Evolutionary conservation across 2,797 vertebrate species (phyloP).

Genomic region (Anolis apletophallus): DNA sequence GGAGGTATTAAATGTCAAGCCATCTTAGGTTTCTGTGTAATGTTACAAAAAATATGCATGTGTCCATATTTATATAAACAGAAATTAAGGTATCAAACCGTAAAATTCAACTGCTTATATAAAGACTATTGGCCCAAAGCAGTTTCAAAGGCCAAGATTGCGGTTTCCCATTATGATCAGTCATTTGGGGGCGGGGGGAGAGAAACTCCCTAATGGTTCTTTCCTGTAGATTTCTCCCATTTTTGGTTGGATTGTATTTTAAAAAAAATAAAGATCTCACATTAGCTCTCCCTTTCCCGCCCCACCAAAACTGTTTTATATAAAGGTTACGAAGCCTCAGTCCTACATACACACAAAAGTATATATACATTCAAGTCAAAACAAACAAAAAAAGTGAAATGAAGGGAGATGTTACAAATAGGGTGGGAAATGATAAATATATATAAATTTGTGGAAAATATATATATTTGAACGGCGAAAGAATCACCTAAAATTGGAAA

Average conservation of each 20-base stretch:
- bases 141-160: neutral
- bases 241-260: slow-evolving; percentile 25
- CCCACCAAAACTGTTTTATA: slow-evolving; percentile 20
- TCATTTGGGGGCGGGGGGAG: too few species aligned
- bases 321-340: slow-evolving; percentile 3
- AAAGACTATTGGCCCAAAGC: neutral
- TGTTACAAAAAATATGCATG: neutral
- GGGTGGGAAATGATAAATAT: slow-evolving; percentile 32
- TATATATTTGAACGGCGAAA: slow-evolving; percentile 43
- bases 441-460: slow-evolving; percentile 32
- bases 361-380: slow-evolving; percentile 47
- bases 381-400: slow-evolving; percentile 33
- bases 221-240: slow-evolving; percentile 37
- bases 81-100: neutral
- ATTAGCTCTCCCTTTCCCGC: neutral
- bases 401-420: slow-evolving; percentile 39
- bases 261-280: neutral
- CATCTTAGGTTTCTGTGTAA: neutral
- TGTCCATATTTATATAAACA: neutral
- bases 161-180: neutral
- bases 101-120: neutral
- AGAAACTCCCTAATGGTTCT: too few species aligned
- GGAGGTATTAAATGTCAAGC: neutral
- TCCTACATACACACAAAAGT: slow-evolving; percentile 26
- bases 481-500: slow-evolving; percentile 43